Evolutionary conservation across 2,888 invertebrate species (phyloP).

Genomic region (Ophioninae sp.): DNA sequence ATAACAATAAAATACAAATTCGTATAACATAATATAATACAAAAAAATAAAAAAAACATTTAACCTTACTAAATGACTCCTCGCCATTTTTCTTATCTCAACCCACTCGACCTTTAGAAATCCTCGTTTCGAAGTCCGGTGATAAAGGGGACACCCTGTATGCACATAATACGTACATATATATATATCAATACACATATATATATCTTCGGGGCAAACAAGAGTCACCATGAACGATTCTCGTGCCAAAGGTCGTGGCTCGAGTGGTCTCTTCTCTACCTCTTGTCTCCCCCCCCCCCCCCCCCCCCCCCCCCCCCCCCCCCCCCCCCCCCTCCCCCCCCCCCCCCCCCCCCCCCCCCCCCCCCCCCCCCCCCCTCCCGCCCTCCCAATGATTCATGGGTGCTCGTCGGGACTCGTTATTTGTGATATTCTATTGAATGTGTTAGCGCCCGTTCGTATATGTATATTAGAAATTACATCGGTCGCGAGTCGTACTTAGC

Average conservation of each 20-base stretch:
- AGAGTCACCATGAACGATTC: slow-evolving; percentile 42
- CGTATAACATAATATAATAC: too few species aligned
- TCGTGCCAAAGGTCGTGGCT: slow-evolving; percentile 59
- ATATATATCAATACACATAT: background rate
- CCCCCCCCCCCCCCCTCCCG: background rate
- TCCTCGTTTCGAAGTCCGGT: background rate
- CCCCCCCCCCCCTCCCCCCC: background rate
- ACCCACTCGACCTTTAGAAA: background rate
- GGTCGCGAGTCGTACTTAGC: slow-evolving; percentile 2
- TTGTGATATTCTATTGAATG: slow-evolving; percentile 40
- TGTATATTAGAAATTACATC: background rate
- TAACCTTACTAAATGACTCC: too few species aligned
- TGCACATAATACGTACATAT: background rate
- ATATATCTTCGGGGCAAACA: slow-evolving; percentile 7
- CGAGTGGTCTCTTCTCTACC: slow-evolving; percentile 23
- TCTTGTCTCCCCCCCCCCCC: background rate
- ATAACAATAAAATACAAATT: too few species aligned
- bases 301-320: background rate
- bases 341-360: background rate
- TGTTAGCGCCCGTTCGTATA: background rate
- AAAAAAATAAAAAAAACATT: too few species aligned
- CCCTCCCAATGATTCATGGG: slow-evolving; percentile 58
- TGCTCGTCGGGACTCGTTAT: slow-evolving; percentile 45
- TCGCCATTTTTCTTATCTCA: background rate
- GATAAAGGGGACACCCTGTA: background rate